Conservation (phyloP, 2,888 invertebrate species). For the Drosophila histrio region DNA sequence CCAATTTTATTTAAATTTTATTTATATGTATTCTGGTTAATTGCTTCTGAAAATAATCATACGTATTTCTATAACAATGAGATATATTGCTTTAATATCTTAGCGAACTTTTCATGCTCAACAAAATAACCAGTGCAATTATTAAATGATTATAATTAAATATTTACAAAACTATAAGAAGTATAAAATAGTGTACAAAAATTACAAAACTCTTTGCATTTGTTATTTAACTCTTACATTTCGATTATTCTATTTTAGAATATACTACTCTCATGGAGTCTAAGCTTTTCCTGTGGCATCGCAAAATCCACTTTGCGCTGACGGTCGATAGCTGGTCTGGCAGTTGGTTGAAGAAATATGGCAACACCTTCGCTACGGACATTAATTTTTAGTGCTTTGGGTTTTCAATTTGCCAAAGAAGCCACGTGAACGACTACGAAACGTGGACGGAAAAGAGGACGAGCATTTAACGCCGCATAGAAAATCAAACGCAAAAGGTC, state of each 20-base stretch:
- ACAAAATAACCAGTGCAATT: too few relatives aligned
- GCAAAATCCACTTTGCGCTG: conserved; percentile 1
- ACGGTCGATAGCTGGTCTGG: conserved; percentile 23
- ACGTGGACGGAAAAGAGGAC: conserved; percentile 2
- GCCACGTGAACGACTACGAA: conserved; percentile 55
- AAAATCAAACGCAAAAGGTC: conserved; percentile 73
- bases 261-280: too few relatives aligned
- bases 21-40: too few relatives aligned
- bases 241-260: too few relatives aligned
- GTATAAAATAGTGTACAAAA: too few relatives aligned
- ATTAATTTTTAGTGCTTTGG: conserved; percentile 74
- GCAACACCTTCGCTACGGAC: conserved; percentile 72
- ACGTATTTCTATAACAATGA: too few relatives aligned
- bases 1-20: too few relatives aligned
- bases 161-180: not conserved
- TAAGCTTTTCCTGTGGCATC: not conserved
- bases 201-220: too few relatives aligned
- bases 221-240: too few relatives aligned
- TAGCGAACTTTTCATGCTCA: too few relatives aligned
- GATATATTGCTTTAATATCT: too few relatives aligned
- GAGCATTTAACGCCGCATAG: conserved; percentile 71
- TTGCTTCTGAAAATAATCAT: too few relatives aligned
- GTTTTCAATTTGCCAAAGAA: conserved; percentile 69
- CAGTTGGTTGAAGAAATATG: conserved; percentile 46
- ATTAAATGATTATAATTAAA: not conserved